Conservation (phyloP, 2,888 invertebrate genomes). For the Serripes groenlandicus region DNA sequence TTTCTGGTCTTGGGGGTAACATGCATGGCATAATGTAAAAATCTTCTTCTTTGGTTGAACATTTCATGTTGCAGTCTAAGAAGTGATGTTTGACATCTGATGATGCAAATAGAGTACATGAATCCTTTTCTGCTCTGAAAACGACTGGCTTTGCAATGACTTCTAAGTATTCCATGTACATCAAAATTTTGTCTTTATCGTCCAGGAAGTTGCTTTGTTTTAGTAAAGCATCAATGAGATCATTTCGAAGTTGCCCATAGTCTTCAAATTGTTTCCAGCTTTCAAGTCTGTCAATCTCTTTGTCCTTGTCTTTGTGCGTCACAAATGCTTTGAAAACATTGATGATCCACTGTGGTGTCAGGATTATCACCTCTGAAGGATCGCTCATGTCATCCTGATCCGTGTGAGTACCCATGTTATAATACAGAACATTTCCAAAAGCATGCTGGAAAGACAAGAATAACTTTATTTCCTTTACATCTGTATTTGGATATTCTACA, state of each 20-base stretch:
- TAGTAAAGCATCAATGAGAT: not conserved
- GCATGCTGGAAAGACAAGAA: conserved; percentile 51
- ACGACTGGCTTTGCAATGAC: not conserved
- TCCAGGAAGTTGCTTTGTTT: not conserved
- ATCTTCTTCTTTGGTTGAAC: not conserved
- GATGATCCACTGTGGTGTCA: conserved; percentile 61
- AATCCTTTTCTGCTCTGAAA: not conserved
- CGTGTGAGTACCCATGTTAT: conserved; percentile 24
- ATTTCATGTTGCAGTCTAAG: not conserved
- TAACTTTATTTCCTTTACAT: not conserved
- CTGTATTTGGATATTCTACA: not conserved
- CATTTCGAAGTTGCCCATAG: not conserved
- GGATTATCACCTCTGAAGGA: conserved; percentile 34
- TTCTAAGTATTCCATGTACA: not conserved
- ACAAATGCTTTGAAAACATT: conserved; percentile 57
- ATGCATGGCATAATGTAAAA: not conserved
- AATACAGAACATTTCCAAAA: conserved; percentile 53
- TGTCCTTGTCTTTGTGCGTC: conserved; percentile 4
- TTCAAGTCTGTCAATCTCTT: not conserved
- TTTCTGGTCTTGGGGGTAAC: not conserved
- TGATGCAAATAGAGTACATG: not conserved
- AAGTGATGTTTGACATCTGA: not conserved
- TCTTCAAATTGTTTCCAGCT: not conserved
- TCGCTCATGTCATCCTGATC: not conserved
- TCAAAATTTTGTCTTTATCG: not conserved